Evolutionary conservation across 2,888 invertebrate genomes (phyloP), one percentile per base, ranked within the genome.

Genomic region (Exocentrus adspersus): DNA sequence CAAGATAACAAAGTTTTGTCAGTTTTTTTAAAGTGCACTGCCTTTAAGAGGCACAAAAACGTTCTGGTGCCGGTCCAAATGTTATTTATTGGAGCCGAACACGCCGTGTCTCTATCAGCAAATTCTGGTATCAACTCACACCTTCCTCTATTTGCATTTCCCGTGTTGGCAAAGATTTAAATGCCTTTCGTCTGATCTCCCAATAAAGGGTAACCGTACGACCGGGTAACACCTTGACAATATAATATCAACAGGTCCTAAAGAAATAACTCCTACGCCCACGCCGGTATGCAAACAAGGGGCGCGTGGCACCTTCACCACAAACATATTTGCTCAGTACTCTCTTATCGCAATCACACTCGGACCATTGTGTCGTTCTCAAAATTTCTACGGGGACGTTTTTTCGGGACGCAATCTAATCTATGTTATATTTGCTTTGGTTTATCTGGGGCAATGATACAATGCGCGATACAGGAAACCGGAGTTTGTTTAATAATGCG

Each of bases 231-330:
- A 74, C 71, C 73, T 72, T 72, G 72, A 71, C 64, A 54, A 68
- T 62, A 66, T 67, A 65, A 62, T 54, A 70, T 73, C 72, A 74
- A 77, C 77, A 77, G 77, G 77, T 77, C 71, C 71, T 69, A 65
- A 68, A 71, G 71, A 67, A 69, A 69, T 64, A 56, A 67, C 69
- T 72, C 70, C 72, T 75, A 71, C 77, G 72, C 77, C 77, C 75
- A 76, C 77, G 70, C 73, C 67, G 37, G 51, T 67, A 60, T 65
- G 67, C 67, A 73, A 73, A 77, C 62, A 75, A 62, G 69, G 72
- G 71, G 61, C 74, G 72, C 75, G 73, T 75, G 74, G 68, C 72
- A 72, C 73, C 71, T 68, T 65, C 69, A 63, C 60, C 60, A 58
- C 65, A 67, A 70, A 72, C 63, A 72, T n/a, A n/a, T 57, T 67